phyloP scores from a whole-genome alignment of 1,140 invertebrate genomes.

The Platyscapa corneri region DNA sequence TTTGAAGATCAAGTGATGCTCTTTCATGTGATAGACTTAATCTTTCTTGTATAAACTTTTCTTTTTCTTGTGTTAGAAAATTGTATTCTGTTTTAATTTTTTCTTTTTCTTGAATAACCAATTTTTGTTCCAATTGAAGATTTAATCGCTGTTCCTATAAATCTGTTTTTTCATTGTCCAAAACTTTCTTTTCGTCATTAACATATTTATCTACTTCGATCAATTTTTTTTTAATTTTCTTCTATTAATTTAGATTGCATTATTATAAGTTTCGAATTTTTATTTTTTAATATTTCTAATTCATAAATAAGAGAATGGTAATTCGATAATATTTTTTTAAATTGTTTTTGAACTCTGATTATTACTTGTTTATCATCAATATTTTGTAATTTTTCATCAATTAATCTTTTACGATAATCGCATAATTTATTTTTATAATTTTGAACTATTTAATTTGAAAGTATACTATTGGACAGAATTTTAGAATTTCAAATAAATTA shows the following conservation, averaged over 20 bases:
- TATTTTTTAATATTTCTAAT: constrained; percentile 59
- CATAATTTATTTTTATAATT: constrained; percentile 50
- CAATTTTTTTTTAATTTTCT: constrained; percentile 52
- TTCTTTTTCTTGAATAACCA: constrained; percentile 35
- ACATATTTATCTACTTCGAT: constrained; percentile 46
- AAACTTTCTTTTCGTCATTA: constrained; percentile 43
- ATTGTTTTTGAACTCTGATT: constrained; percentile 60
- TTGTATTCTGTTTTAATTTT: constrained; percentile 39
- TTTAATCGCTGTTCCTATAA: constrained; percentile 36
- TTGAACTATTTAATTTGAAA: constrained; percentile 12
- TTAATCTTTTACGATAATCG: constrained; percentile 53
- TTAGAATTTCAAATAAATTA: constrained; percentile 46
- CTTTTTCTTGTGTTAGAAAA: constrained; percentile 34
- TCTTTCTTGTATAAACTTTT: constrained; percentile 54
- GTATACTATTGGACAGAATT: constrained; percentile 18
- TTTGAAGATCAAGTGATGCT: constrained; percentile 61
- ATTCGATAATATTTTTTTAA: constrained; percentile 65
- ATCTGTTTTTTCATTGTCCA: constrained; percentile 37
- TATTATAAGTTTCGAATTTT: constrained; percentile 58
- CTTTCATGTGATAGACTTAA: constrained; percentile 59
- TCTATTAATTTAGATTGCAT: constrained; percentile 40
- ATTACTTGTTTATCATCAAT: constrained; percentile 58
- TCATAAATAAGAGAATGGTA: constrained; percentile 61
- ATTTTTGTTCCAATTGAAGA: constrained; percentile 49
- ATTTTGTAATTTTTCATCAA: constrained; percentile 57